Percentiles rank a stretch among this genome's conserved stretches.
Conservation (phyloP, 2,888 invertebrate genomes). For the Apeira syringaria region DNA sequence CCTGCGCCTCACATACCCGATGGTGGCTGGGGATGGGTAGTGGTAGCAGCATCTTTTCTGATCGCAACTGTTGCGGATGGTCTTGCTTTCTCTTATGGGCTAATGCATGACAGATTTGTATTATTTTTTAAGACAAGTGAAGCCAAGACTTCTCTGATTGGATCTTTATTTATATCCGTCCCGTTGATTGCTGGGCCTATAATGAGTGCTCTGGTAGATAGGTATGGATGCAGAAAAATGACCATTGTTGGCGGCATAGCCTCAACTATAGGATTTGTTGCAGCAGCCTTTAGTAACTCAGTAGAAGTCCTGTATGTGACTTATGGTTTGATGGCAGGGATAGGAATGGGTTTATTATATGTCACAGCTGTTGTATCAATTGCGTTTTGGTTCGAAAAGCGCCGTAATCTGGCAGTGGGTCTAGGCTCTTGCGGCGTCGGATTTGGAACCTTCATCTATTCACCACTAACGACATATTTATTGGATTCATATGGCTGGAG, state of each 20-base stretch:
- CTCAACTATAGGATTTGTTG: slow-evolving; percentile 89
- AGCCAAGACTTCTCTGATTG: slow-evolving; percentile 94
- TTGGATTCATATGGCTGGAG: slow-evolving; percentile 92
- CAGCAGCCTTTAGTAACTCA: slow-evolving; percentile 88
- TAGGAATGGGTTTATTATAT: slow-evolving; percentile 93
- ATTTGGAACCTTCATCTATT: slow-evolving; percentile 94
- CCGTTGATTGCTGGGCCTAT: slow-evolving; percentile 93
- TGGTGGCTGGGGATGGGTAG: slow-evolving; percentile 96
- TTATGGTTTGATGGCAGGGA: slow-evolving; percentile 92
- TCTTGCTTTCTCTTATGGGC: slow-evolving; percentile 95
- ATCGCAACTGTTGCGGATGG: slow-evolving; percentile 96
- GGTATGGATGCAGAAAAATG: slow-evolving; percentile 91
- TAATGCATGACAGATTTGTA: slow-evolving; percentile 92
- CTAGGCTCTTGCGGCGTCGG: slow-evolving; percentile 95
- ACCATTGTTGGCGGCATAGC: slow-evolving; percentile 89
- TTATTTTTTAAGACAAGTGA: slow-evolving; percentile 90
- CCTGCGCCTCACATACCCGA: slow-evolving; percentile 87
- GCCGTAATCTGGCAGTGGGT: slow-evolving; percentile 93
- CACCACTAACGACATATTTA: slow-evolving; percentile 91
- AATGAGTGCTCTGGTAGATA: slow-evolving; percentile 92
- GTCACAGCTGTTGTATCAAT: slow-evolving; percentile 96
- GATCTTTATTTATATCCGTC: slow-evolving; percentile 94
- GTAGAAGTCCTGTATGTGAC: slow-evolving; percentile 91
- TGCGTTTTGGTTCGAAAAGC: slow-evolving; percentile 96
- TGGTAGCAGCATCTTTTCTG: slow-evolving; percentile 93